Percentiles rank a stretch among this genome's conserved stretches.
Conservation (phyloP, 2,888 invertebrate genomes). For the Clunio marinus region DNA sequence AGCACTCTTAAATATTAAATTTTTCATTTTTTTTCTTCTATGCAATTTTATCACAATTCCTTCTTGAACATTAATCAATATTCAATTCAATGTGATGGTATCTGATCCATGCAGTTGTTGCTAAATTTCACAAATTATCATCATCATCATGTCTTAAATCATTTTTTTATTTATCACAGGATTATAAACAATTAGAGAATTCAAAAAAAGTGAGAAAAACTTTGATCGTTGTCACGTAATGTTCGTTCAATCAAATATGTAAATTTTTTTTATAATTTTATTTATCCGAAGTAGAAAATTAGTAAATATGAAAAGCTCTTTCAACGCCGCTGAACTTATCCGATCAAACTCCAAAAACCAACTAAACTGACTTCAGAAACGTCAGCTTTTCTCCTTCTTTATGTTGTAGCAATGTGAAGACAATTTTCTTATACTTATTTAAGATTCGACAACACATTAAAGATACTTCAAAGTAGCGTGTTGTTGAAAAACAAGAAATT, state of each 20-base stretch:
- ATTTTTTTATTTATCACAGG: no score
- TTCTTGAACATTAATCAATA: no score
- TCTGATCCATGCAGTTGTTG: no score
- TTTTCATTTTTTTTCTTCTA: background rate
- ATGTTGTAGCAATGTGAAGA: background rate
- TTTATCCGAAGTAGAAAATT: background rate
- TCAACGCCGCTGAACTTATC: background rate
- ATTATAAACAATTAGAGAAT: background rate
- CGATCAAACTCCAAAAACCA: background rate
- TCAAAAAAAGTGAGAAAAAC: background rate
- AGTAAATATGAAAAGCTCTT: background rate
- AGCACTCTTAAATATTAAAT: background rate
- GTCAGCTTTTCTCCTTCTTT: background rate
- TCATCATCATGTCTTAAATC: no score
- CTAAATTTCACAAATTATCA: no score
- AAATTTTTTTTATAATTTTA: background rate
- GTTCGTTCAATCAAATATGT: constrained; percentile 12
- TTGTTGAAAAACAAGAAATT: no score
- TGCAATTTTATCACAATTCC: background rate
- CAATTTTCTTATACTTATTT: background rate
- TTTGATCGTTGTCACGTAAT: background rate
- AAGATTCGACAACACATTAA: background rate
- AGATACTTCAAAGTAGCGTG: no score
- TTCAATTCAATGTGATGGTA: no score
- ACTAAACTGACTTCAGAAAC: background rate